A percentile compares a stretch with the other conserved stretches of the same genome.
Evolutionary conservation across 92 coral and sea anemone genomes (phyloP).

Genomic region (Scolanthus callimorphus): DNA sequence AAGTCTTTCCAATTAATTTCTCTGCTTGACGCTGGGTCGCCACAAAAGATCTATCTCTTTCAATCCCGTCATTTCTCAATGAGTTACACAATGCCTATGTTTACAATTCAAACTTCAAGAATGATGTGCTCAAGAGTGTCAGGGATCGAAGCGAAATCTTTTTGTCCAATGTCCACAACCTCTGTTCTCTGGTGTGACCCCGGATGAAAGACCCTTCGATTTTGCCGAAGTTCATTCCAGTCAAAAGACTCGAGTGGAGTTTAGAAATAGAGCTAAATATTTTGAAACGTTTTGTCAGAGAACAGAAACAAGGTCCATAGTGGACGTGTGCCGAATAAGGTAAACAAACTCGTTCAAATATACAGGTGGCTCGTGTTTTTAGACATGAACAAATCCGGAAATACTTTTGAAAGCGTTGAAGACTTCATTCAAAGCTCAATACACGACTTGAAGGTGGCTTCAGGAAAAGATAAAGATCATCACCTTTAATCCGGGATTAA

Average conservation of each 20-base stretch:
- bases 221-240: background rate
- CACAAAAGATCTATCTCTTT: background rate
- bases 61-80: background rate
- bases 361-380: background rate
- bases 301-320: background rate
- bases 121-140: background rate
- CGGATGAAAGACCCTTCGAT: too few species aligned
- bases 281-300: background rate
- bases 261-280: background rate
- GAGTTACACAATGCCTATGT: background rate
- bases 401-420: too few species aligned
- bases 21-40: background rate
- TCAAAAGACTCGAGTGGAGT: background rate
- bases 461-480: background rate
- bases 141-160: background rate
- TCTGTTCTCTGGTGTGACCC: too few species aligned
- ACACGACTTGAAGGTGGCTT: background rate
- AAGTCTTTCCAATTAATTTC: background rate
- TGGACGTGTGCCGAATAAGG: background rate
- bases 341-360: background rate
- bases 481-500: conserved; percentile 1
- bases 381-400: background rate
- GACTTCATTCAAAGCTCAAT: too few species aligned
- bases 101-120: conserved; percentile 4
- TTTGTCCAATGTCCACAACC: background rate